Percentiles rank a stretch among this genome's conserved stretches.
Conservation (phyloP, 2,797 vertebrate genomes). For the Danio albolineatus region DNA sequence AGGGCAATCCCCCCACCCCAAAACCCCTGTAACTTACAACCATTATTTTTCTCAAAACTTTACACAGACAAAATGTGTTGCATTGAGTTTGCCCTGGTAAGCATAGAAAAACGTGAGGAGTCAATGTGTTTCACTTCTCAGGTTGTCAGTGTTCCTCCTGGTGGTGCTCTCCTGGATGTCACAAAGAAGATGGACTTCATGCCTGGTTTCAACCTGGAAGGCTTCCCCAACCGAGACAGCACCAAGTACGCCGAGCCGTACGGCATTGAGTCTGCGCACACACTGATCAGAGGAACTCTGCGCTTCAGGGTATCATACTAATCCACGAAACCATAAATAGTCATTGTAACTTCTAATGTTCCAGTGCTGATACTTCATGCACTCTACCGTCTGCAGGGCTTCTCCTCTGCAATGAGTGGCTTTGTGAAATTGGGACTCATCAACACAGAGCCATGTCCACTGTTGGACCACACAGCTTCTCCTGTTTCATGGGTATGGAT, state of each 20-base stretch:
- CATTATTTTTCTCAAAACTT: too few relatives aligned
- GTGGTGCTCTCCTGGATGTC: constrained; percentile 86
- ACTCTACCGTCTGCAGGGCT: constrained; percentile 74
- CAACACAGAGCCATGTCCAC: constrained; percentile 80
- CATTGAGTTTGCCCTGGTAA: too few relatives aligned
- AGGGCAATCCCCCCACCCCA: too few relatives aligned
- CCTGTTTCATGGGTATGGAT: constrained; percentile 88
- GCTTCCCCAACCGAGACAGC: constrained; percentile 95
- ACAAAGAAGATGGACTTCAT: constrained; percentile 87
- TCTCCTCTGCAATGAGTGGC: constrained; percentile 84
- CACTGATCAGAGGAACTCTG: constrained; percentile 91
- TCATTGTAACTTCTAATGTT: neutral
- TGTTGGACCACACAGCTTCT: constrained; percentile 69
- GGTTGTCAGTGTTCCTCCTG: constrained; percentile 86
- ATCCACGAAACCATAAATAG: neutral
- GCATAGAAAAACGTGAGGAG: too few relatives aligned
- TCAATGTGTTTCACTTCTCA: constrained; percentile 59
- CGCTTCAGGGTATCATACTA: constrained; percentile 85
- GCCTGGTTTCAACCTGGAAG: constrained; percentile 93
- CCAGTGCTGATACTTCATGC: neutral
- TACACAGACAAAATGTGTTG: too few relatives aligned
- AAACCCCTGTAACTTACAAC: too few relatives aligned
- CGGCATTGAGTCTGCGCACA: constrained; percentile 88
- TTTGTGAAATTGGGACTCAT: constrained; percentile 93
- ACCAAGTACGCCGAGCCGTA: constrained; percentile 88